A percentile compares a stretch with the other conserved stretches of the same genome.
phyloP scores from a whole-genome alignment of 2,888 invertebrate genomes.

The Latheticus oryzae region DNA sequence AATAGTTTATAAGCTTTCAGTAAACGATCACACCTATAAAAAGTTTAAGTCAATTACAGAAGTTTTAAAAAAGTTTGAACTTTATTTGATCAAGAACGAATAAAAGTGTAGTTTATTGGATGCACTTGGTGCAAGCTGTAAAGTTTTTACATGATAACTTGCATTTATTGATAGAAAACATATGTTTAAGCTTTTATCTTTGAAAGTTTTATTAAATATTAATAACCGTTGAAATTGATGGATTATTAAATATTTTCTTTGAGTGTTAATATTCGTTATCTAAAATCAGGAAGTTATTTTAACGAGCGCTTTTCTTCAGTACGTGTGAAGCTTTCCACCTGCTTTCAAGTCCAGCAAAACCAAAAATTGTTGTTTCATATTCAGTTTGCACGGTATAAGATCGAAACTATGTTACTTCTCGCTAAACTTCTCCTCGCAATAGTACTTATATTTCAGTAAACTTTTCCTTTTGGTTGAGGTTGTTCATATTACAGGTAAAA shows the following conservation, averaged over 20 bases:
- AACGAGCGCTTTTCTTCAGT: conserved; percentile 7
- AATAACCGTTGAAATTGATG: too few species aligned
- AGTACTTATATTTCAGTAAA: conserved; percentile 10
- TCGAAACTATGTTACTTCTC: conserved; percentile 15
- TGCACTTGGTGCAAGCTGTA: conserved; percentile 18
- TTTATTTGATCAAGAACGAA: conserved; percentile 21
- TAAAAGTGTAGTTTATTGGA: conserved; percentile 5
- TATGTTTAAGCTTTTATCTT: too few species aligned
- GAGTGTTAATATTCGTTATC: too few species aligned
- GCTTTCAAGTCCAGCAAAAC: conserved; percentile 13
- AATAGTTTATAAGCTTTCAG: too few species aligned
- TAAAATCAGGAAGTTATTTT: too few species aligned
- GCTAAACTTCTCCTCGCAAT: conserved; percentile 13
- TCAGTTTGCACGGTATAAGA: too few species aligned
- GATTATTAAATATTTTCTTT: too few species aligned
- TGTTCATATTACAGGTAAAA: conserved; percentile 24
- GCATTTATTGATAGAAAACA: conserved; percentile 8
- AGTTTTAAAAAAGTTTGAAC: conserved; percentile 9
- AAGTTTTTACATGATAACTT: conserved; percentile 22
- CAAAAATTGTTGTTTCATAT: conserved; percentile 16
- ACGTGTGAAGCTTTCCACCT: conserved; percentile 32
- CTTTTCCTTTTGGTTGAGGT: conserved; percentile 14
- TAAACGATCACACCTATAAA: too few species aligned
- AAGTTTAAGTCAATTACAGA: not conserved
- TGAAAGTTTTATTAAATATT: conserved; percentile 2